A percentile compares a stretch with the other conserved stretches of the same genome.
Conservation (phyloP, 2,888 invertebrate genomes). For the Rutpela maculata region DNA sequence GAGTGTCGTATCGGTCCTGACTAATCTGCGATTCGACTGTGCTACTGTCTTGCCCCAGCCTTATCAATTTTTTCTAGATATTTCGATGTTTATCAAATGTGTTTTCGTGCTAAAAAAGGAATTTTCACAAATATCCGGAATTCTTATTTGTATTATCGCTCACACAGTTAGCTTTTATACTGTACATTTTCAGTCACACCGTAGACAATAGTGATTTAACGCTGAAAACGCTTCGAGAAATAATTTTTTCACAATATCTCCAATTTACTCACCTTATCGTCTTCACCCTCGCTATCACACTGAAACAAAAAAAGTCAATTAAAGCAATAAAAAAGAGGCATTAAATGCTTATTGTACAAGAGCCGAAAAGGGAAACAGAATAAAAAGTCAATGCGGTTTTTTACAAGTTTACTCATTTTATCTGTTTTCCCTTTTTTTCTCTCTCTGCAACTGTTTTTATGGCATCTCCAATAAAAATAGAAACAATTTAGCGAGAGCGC, state of each 20-base stretch:
- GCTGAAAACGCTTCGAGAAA: neutral
- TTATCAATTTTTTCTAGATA: too few species aligned
- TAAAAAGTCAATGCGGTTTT: constrained; percentile 66
- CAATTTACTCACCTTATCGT: constrained; percentile 86
- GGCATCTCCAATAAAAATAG: constrained; percentile 43
- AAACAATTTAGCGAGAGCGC: constrained; percentile 41
- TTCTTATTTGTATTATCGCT: too few species aligned
- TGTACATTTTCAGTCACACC: too few species aligned
- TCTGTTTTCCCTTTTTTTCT: constrained; percentile 38
- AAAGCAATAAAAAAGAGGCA: constrained; percentile 56
- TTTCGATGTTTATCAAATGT: too few species aligned
- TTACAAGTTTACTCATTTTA: constrained; percentile 47
- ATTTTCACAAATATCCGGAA: too few species aligned
- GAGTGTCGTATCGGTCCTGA: too few species aligned
- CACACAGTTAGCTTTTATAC: too few species aligned
- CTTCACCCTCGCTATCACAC: constrained; percentile 96
- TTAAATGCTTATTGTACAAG: constrained; percentile 50
- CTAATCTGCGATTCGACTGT: too few species aligned
- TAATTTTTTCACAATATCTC: neutral
- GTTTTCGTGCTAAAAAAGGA: too few species aligned
- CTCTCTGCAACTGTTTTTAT: constrained; percentile 33
- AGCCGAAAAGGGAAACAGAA: constrained; percentile 52
- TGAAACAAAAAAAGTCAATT: constrained; percentile 78
- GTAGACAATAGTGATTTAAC: too few species aligned
- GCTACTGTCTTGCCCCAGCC: too few species aligned